Evolutionary conservation across 2,888 invertebrate genomes (phyloP), one percentile per base, ranked within the genome.

Genomic region (Drosophila mulleri): DNA sequence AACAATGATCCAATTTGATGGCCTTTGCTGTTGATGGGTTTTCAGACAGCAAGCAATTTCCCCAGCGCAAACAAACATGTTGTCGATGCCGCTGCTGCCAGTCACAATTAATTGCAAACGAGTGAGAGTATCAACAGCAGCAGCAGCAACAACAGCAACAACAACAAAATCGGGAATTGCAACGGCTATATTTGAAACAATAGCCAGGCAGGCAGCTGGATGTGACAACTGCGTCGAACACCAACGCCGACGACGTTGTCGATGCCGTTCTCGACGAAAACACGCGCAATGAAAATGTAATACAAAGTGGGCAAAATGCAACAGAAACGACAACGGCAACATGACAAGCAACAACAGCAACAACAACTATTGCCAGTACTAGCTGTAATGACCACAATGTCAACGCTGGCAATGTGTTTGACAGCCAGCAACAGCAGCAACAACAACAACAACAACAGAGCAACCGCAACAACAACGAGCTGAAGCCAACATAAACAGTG

Each of bases 41-140:
- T 50, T 41, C 62, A 26, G 71, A 61, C 71, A 61, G 58, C 56
- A 45, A 32, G 23, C 77, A 73, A 73, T 76, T 73, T 47, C 41
- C 32, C 52, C 45, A 47, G 50, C n/a, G 53, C 48, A 70, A 78
- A 61, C 74, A 78, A 74, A 73, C 75, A 74, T 66, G 79, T 73
- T 74, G 79, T 75, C 79, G 57, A 73, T 78, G 74, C 57, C 35
- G 53, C 37, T 64, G 75, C 48, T 48, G 48, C 68, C 75, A 69
- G 53, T 69, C 41, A 32, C 80, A 79, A 69, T 76, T 76, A 77
- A 80, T 70, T 70, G 80, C 62, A 50, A 70, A n/a, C 62, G 75
- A 56, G 75, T 64, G 75, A 61, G 64, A 59, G 64, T 62, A 62
- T 41, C 54, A 44, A 16, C 54, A 56, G 45, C 47, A 56, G 12